Base-by-base conservation (phyloP, 2,113 vertebrate genomes). In the Telmatochromis brachygnathus region DNA sequence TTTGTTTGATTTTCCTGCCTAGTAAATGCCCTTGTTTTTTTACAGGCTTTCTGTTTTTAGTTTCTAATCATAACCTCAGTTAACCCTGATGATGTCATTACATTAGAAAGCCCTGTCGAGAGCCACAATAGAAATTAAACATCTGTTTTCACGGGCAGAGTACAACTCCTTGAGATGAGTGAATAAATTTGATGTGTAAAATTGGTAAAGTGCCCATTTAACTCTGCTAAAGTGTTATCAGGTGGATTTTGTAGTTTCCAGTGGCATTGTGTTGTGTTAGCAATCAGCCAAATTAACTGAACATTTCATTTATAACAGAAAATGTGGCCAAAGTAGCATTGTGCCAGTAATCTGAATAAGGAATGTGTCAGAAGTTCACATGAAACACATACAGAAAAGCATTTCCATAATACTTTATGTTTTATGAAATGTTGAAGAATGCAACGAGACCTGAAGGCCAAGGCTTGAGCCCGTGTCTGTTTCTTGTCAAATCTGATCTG, bases 401-500 rank as follows among this genome's bases (percentile, higher is more conserved):
- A 84, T 93, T 91, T 93, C 77, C 21, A 4, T 83, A 80, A 15
- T 77, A 88, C 80, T 82, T 88, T 87, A 51, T 88, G 82, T 81
- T 90, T 70, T 62, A 65, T 85, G 73, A 58, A 87, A 73, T 19
- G 80, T 62, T 81, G 88, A 91, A 91, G 94, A 95, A 94, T 92
- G 90, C 85, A 80, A 84, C 5, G 14, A 42, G 91, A 92, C 88
- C 92, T 87, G 79, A 80, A 94, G 95, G 93, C 94, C 95, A 93
- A 94, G 89, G 92, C 82, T 91, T 85, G 90, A 94, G 94, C 84
- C 88, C 68, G 80, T 84, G 90, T 95, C 95, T 96, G 95, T 86
- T 96, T 95, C 95, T 89, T 94, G 95, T 96, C 95, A 95, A 91
- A 91, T 92, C 84, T 70, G 56, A 95, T 95, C 94, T 94, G 90